Evolutionary conservation across 2,888 invertebrate species (phyloP).

Genomic region (Euspilapteryx auroguttella): DNA sequence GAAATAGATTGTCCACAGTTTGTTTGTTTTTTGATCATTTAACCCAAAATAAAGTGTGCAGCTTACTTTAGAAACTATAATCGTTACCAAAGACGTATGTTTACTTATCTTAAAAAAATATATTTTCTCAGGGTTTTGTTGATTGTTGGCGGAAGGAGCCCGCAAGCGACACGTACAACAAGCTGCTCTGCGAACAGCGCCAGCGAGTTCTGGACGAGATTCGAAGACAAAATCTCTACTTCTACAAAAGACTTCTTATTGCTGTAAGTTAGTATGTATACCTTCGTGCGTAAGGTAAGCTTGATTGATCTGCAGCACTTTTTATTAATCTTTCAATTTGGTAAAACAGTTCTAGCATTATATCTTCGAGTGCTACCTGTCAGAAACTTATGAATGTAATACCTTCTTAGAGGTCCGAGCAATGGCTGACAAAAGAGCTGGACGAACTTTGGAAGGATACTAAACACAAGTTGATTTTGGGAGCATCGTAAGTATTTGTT

Average conservation of each 20-base stretch:
- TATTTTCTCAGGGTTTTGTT: conserved; percentile 34
- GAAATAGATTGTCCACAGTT: no score
- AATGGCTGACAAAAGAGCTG: conserved; percentile 36
- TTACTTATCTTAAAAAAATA: no score
- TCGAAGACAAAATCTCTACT: conserved; percentile 24
- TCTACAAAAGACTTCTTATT: conserved; percentile 30
- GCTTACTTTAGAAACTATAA: no score
- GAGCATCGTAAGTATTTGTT: conserved; percentile 40
- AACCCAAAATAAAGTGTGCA: no score
- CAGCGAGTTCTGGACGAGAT: conserved; percentile 28
- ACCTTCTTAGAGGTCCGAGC: conserved; percentile 41
- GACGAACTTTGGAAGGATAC: conserved; percentile 33
- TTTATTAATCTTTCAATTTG: no score
- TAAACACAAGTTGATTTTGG: conserved; percentile 43
- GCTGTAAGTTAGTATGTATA: conserved; percentile 21
- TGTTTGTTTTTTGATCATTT: no score
- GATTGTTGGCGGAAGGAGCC: conserved; percentile 36
- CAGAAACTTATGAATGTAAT: no score
- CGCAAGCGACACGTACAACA: conserved; percentile 23
- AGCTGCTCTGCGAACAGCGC: conserved; percentile 30
- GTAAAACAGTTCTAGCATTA: no score
- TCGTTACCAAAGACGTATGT: no score
- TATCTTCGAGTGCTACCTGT: no score
- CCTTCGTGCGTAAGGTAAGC: neutral
- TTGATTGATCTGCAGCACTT: no score